Evolutionary conservation across 1,140 invertebrate species (phyloP).

Genomic region (Zaprionus gabonicus): DNA sequence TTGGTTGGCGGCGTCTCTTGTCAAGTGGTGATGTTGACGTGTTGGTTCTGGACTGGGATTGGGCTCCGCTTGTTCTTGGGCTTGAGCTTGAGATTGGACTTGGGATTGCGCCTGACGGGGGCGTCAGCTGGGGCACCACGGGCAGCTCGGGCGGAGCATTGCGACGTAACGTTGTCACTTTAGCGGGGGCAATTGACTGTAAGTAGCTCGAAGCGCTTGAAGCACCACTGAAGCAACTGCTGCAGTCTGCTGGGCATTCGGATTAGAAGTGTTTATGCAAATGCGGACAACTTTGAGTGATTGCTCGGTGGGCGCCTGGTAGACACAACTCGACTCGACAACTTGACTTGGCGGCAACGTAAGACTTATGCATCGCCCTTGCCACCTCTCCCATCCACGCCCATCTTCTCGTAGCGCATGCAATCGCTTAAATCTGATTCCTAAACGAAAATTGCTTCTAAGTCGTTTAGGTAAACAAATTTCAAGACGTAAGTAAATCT

Average conservation of each 20-base stretch:
- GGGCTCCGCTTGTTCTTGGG: conserved; percentile 18
- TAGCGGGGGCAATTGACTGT: conserved; percentile 69
- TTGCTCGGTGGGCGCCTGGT: conserved; percentile 54
- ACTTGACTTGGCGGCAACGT: conserved; percentile 14
- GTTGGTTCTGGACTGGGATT: conserved; percentile 22
- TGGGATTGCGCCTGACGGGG: conserved; percentile 9
- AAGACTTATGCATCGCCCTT: not conserved
- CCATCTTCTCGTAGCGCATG: conserved; percentile 1
- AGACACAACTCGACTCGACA: conserved; percentile 32
- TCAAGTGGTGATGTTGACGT: conserved; percentile 39
- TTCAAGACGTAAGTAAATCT: conserved; percentile 10
- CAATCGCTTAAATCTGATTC: conserved; percentile 50
- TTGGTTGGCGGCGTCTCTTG: conserved; percentile 51
- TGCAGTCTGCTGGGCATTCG: conserved; percentile 73
- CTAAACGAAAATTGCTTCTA: conserved; percentile 50
- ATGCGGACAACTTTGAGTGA: conserved; percentile 79
- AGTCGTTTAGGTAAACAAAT: conserved; percentile 55
- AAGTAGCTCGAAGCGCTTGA: conserved; percentile 55
- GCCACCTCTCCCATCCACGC: conserved; percentile 1
- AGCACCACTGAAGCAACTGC: conserved; percentile 28
- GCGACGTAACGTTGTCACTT: conserved; percentile 63
- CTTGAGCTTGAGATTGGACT: conserved; percentile 14
- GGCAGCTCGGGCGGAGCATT: not conserved
- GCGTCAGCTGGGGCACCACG: not conserved
- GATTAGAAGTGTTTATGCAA: conserved; percentile 81